phyloP scores from a whole-genome alignment of 2,797 vertebrate species.

The Hoplostethus mediterraneus region DNA sequence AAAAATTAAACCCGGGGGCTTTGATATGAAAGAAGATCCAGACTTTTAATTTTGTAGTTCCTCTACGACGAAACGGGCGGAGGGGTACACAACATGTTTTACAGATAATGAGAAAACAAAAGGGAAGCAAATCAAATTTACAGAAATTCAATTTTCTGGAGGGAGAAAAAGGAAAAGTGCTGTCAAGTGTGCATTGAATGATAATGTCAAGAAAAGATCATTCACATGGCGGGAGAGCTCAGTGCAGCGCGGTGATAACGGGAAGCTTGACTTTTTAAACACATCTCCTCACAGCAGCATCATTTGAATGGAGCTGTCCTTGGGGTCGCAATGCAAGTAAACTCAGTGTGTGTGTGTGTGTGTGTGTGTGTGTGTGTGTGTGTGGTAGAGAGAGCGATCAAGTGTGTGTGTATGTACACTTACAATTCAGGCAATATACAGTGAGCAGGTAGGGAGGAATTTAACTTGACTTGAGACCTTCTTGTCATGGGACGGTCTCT shows the following conservation, averaged over 20 bases:
- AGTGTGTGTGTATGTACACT: constrained; percentile 17
- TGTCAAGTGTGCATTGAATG: constrained; percentile 69
- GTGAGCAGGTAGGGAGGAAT: neutral
- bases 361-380: constrained; percentile 10
- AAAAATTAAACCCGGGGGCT: constrained; percentile 56
- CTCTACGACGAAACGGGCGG: constrained; percentile 50
- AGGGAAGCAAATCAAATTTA: constrained; percentile 75
- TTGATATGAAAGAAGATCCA: constrained; percentile 36
- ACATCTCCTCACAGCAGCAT: constrained; percentile 57
- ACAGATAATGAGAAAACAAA: constrained; percentile 80
- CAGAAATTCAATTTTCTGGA: constrained; percentile 75
- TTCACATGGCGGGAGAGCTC: constrained; percentile 43
- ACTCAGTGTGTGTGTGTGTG: constrained; percentile 12
- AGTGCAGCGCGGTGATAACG: constrained; percentile 48
- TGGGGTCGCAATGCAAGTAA: constrained; percentile 19
- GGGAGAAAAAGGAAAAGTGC: constrained; percentile 27
- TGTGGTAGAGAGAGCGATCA: constrained; percentile 7
- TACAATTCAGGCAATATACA: constrained; percentile 3
- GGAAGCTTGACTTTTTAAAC: constrained; percentile 52
- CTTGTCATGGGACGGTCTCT: constrained; percentile 32
- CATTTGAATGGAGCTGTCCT: constrained; percentile 43
- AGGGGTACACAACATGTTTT: constrained; percentile 44
- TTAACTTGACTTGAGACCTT: constrained; percentile 10
- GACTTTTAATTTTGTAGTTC: constrained; percentile 61
- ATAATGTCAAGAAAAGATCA: constrained; percentile 62